Conservation (phyloP, 2,113 vertebrate species). For the Ondatra zibethicus region DNA sequence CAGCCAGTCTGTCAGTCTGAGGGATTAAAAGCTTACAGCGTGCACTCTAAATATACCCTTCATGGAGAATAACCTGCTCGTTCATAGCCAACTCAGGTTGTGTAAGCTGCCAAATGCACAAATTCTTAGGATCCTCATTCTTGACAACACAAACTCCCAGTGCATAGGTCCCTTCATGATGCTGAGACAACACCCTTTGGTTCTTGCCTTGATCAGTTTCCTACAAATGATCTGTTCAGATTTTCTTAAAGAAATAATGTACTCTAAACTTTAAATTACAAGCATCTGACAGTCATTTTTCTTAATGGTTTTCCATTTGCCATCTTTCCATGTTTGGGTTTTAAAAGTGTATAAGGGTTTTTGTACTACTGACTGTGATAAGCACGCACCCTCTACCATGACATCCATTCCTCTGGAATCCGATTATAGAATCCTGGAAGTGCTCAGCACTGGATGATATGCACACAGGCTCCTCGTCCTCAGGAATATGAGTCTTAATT, state of each 20-base stretch:
- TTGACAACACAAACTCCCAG: slow-evolving; percentile 72
- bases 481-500: slow-evolving; percentile 57
- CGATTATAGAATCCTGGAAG: slow-evolving; percentile 5
- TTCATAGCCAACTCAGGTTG: slow-evolving; percentile 57
- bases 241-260: slow-evolving; percentile 79
- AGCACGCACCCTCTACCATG: not conserved
- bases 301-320: slow-evolving; percentile 37
- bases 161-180: slow-evolving; percentile 78
- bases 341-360: slow-evolving; percentile 30
- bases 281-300: slow-evolving; percentile 67
- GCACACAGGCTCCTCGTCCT: slow-evolving; percentile 18
- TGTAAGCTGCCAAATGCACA: slow-evolving; percentile 72
- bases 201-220: slow-evolving; percentile 83
- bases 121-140: slow-evolving; percentile 56
- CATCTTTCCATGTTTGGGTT: slow-evolving; percentile 53
- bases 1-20: slow-evolving; percentile 73
- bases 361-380: slow-evolving; percentile 78
- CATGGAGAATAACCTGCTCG: slow-evolving; percentile 54
- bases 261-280: slow-evolving; percentile 61
- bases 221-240: slow-evolving; percentile 79
- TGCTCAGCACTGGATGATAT: slow-evolving; percentile 47
- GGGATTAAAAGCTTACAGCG: slow-evolving; percentile 57
- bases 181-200: slow-evolving; percentile 71
- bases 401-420: slow-evolving; percentile 57
- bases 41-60: slow-evolving; percentile 49